Conservation (phyloP, 2,888 invertebrate genomes). For the Orgyia antiqua region DNA sequence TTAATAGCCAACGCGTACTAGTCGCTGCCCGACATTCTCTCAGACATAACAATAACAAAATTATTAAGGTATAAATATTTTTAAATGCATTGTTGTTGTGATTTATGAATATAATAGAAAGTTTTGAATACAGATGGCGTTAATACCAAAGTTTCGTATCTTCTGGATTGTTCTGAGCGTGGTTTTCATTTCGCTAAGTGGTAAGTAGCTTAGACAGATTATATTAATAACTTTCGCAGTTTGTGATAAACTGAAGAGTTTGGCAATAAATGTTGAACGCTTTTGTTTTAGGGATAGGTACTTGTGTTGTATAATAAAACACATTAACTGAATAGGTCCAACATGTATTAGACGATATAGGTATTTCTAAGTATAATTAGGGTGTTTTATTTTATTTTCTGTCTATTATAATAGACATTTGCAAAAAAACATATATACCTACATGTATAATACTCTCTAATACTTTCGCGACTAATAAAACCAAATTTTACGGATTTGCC, state of each 20-base stretch:
- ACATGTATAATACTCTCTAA: too few relatives aligned
- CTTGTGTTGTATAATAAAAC: too few relatives aligned
- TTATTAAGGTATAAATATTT: slow-evolving; percentile 4
- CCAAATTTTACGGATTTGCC: too few relatives aligned
- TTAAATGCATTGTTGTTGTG: not conserved
- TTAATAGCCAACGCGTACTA: slow-evolving; percentile 33
- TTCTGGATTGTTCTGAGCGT: slow-evolving; percentile 37
- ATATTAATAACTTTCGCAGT: slow-evolving; percentile 33
- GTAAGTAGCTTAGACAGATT: slow-evolving; percentile 50
- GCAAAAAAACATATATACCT: too few relatives aligned
- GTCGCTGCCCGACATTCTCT: slow-evolving; percentile 17
- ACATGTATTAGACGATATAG: too few relatives aligned
- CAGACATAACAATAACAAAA: not conserved
- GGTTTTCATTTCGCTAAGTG: slow-evolving; percentile 60
- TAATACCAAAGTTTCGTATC: slow-evolving; percentile 33
- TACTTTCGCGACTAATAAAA: too few relatives aligned
- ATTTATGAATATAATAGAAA: slow-evolving; percentile 9
- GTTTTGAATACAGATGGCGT: slow-evolving; percentile 46
- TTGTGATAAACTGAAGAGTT: slow-evolving; percentile 34
- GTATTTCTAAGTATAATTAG: too few relatives aligned
- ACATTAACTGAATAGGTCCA: too few relatives aligned
- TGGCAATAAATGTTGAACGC: slow-evolving; percentile 37
- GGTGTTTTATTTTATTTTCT: too few relatives aligned
- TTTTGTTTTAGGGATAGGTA: slow-evolving; percentile 25
- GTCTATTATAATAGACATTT: too few relatives aligned